phyloP scores from a whole-genome alignment of 2,113 vertebrate genomes.

The Porphyrio hochstetteri region DNA sequence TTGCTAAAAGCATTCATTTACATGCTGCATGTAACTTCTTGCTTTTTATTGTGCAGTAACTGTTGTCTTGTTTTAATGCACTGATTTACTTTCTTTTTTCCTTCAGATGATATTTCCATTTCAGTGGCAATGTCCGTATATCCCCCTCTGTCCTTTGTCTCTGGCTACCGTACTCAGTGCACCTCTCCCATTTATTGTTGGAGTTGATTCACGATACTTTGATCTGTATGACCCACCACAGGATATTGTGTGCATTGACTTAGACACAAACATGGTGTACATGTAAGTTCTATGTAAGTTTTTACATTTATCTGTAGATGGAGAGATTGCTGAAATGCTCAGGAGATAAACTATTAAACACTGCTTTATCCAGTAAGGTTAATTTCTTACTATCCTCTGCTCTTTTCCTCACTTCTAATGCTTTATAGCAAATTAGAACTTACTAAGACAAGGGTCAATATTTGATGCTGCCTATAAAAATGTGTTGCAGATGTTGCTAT shows the following conservation, averaged over 20 bases:
- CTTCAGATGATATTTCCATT: conserved; percentile 98
- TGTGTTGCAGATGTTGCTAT: not conserved
- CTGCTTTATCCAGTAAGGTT: not conserved
- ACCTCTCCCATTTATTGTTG: conserved; percentile 93
- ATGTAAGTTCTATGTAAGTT: conserved; percentile 79
- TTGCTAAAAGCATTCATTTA: not conserved
- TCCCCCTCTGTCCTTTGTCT: conserved; percentile 95
- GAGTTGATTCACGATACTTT: conserved; percentile 98
- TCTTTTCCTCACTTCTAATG: not conserved
- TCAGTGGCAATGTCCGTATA: conserved; percentile 99
- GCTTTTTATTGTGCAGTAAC: not conserved
- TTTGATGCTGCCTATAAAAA: not conserved
- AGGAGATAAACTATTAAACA: not conserved
- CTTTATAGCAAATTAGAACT: not conserved
- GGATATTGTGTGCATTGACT: conserved; percentile 96
- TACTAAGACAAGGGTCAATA: not conserved
- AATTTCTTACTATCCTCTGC: not conserved
- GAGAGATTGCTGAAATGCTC: not conserved
- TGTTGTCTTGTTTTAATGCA: conserved; percentile 32
- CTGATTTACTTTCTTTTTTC: conserved; percentile 56
- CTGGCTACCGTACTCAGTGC: conserved; percentile 93
- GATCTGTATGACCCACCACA: conserved; percentile 96
- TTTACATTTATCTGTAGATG: not conserved
- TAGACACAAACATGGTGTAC: conserved; percentile 98
- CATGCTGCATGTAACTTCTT: not conserved